Percentiles rank a stretch among this genome's conserved stretches.
Evolutionary conservation across 2,797 vertebrate genomes (phyloP).

Genomic region (Etheostoma nigrum): DNA sequence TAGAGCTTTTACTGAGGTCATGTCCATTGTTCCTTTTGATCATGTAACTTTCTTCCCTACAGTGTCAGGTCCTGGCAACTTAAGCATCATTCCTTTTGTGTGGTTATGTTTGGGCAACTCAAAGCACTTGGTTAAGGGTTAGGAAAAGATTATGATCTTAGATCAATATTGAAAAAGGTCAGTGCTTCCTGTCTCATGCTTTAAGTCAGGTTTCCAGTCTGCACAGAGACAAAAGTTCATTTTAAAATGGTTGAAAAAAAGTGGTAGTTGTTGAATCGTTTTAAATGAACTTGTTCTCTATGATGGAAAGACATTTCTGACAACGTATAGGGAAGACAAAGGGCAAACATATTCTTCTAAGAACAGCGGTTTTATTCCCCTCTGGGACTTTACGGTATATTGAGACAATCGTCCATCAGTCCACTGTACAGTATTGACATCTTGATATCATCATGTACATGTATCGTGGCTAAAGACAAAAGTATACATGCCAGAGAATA

Average conservation of each 20-base stretch:
- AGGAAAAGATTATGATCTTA: slow-evolving; percentile 43
- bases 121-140: slow-evolving; percentile 20
- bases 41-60: slow-evolving; percentile 11
- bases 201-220: slow-evolving; percentile 36
- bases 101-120: slow-evolving; percentile 11
- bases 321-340: slow-evolving; percentile 46
- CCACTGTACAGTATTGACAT: slow-evolving; percentile 21
- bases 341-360: slow-evolving; percentile 54
- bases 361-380: slow-evolving; percentile 48
- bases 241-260: slow-evolving; percentile 20
- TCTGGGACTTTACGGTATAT: slow-evolving; percentile 16
- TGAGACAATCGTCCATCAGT: slow-evolving; percentile 27
- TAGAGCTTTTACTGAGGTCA: slow-evolving; percentile 23
- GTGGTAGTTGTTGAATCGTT: slow-evolving; percentile 10
- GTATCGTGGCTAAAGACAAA: slow-evolving; percentile 56
- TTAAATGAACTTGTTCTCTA: slow-evolving; percentile 1
- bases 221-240: slow-evolving; percentile 24
- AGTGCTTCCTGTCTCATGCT: slow-evolving; percentile 13
- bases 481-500: slow-evolving; percentile 51
- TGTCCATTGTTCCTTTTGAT: slow-evolving; percentile 62
- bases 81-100: slow-evolving; percentile 30
- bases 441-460: slow-evolving; percentile 54
- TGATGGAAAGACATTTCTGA: slow-evolving; percentile 40
- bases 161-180: slow-evolving; percentile 51
- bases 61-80: slow-evolving; percentile 14